Conservation (phyloP, 1,140 invertebrate species). For the Drosophila albomicans region DNA sequence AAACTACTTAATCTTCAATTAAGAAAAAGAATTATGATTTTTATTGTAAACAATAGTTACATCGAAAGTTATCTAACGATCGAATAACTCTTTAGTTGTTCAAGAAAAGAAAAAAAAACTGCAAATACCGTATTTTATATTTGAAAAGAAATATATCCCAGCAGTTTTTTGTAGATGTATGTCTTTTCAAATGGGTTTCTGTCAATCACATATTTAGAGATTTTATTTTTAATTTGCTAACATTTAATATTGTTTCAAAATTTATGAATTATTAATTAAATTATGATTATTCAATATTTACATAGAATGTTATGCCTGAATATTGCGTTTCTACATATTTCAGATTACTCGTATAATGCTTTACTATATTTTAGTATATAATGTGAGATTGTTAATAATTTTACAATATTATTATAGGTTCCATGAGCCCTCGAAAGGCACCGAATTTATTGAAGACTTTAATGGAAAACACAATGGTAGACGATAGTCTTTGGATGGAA, state of each 20-base stretch:
- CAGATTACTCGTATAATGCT: constrained; percentile 13
- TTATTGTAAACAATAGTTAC: no score
- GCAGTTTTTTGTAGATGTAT: no score
- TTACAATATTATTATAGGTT: constrained; percentile 61
- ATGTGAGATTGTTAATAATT: constrained; percentile 6
- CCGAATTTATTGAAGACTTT: constrained; percentile 51
- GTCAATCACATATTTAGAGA: no score
- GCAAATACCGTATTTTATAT: no score
- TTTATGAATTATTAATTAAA: neutral
- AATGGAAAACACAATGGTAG: constrained; percentile 60
- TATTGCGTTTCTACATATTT: constrained; percentile 21
- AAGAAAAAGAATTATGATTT: no score
- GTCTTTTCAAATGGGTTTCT: no score
- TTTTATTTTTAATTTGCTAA: neutral
- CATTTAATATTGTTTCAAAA: neutral
- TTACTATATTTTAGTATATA: neutral
- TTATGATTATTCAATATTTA: neutral
- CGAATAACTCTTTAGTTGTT: no score
- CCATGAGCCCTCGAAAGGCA: constrained; percentile 22
- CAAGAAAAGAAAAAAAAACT: no score
- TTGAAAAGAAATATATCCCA: no score
- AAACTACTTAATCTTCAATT: no score
- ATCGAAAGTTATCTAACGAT: no score
- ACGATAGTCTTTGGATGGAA: constrained; percentile 72
- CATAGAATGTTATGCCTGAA: constrained; percentile 14